Conservation (phyloP, 2,113 vertebrate species). For the Chaetops frenatus region DNA sequence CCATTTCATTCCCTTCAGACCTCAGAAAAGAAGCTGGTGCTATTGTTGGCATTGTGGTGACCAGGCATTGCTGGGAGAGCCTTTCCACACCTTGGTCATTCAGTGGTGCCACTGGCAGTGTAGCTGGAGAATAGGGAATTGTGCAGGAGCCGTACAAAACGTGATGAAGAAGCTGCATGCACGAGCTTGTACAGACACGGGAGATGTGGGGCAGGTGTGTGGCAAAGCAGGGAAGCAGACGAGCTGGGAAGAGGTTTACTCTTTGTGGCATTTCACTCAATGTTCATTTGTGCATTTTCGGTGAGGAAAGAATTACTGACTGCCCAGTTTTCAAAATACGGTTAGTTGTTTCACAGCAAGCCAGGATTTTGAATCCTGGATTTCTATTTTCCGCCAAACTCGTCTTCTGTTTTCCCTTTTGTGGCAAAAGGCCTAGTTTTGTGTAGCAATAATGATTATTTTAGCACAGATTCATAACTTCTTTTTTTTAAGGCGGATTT, state of each 20-base stretch:
- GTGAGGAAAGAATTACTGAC: not conserved
- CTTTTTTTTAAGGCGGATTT: not conserved
- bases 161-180: not conserved
- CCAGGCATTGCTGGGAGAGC: not conserved
- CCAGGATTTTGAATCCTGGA: not conserved
- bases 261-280: not conserved
- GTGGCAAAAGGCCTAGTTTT: not conserved
- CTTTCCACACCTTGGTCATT: not conserved
- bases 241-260: not conserved
- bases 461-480: not conserved
- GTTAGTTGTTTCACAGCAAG: not conserved
- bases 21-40: not conserved
- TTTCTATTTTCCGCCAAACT: not conserved
- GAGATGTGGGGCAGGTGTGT: not conserved
- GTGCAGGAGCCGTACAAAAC: not conserved
- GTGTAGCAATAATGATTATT: not conserved
- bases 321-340: rapidly evolving
- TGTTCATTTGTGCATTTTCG: not conserved
- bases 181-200: not conserved
- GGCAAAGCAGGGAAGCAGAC: not conserved
- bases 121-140: not conserved
- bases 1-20: not conserved
- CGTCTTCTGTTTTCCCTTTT: not conserved
- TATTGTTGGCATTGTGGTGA: not conserved
- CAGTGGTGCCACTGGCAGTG: not conserved